Conservation (phyloP, 2,888 invertebrate species). For the Conchocele bisecta region DNA sequence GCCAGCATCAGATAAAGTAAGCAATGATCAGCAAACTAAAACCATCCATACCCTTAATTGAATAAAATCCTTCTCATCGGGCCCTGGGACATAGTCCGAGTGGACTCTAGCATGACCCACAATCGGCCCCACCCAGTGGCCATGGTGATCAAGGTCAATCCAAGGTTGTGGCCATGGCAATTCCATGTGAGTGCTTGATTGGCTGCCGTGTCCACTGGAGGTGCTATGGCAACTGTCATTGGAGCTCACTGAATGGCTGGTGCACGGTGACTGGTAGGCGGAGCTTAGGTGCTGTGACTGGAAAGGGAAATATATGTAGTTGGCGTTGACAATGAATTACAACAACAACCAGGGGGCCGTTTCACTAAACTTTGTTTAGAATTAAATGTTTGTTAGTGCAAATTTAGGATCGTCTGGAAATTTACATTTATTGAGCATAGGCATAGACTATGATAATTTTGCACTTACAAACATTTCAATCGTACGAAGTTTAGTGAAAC, state of each 20-base stretch:
- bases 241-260: conserved; percentile 63
- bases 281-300: conserved; percentile 57
- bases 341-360: too few species aligned
- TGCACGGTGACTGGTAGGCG: conserved; percentile 55
- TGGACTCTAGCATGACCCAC: conserved; percentile 63
- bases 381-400: too few species aligned
- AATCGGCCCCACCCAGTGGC: conserved; percentile 23
- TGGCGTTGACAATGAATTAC: too few species aligned
- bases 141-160: conserved; percentile 37
- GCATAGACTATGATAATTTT: too few species aligned
- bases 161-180: conserved; percentile 21
- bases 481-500: too few species aligned
- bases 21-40: too few species aligned
- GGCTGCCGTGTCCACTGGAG: conserved; percentile 62
- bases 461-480: too few species aligned
- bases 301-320: conserved; percentile 1
- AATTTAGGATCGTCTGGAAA: too few species aligned
- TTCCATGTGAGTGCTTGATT: conserved; percentile 35
- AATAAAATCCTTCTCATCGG: conserved; percentile 62
- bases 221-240: conserved; percentile 62
- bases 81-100: conserved; percentile 67
- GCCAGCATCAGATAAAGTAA: too few species aligned
- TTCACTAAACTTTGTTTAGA: too few species aligned
- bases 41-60: conserved; percentile 53
- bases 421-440: too few species aligned